Base-by-base conservation (phyloP, 2,797 vertebrate genomes). In the Malacoctenus gilli region DNA sequence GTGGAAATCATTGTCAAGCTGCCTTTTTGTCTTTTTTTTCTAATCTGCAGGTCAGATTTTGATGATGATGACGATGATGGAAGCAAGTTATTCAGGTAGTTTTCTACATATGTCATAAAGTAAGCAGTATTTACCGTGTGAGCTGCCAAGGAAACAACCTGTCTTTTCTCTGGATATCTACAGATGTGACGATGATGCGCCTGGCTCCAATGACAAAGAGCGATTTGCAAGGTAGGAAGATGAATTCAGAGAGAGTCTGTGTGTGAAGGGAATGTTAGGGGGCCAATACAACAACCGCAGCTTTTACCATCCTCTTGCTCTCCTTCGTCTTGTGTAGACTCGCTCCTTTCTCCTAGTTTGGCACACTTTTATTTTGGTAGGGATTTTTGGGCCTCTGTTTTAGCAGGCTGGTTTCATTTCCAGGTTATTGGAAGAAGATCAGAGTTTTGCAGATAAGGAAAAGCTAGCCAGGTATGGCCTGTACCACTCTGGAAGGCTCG, bases 151-250 rank as follows among this genome's bases (percentile, higher is more conserved):
- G 50, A 54, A 31, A 63, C 4, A 39, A 28, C 6, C 28, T 4
- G 2, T 25, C 15, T 25, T 31, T 47, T 14, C 40, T 77, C 14
- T 50, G 18, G 64, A 20, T 69, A 73, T 54, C 9, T 63, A 60
- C 72, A 99, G 97, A 44, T 96, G 95, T 63, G 97, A 98, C 0
- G 97, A 98, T 11, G 97, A 99, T 35, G 85, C 91, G 0, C 89
- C 88, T 61, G 92, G 94, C 57, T 89, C 92, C 3, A 93, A 88
- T 69, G 97, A 99, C 44, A 98, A 98, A 60, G 97, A 99, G 67
- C 92, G 96, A 6, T 99, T 98, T 89, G 97, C 96, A 77, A 97
- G 97, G 97, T 99, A 94, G 82, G 87, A 38, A 12, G 79, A 82
- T 89, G 82, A 85, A 72, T 16, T 13, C 11, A 22, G 3, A 37